phyloP scores from a whole-genome alignment of 2,113 vertebrate species.

The Parotia lawesii region DNA sequence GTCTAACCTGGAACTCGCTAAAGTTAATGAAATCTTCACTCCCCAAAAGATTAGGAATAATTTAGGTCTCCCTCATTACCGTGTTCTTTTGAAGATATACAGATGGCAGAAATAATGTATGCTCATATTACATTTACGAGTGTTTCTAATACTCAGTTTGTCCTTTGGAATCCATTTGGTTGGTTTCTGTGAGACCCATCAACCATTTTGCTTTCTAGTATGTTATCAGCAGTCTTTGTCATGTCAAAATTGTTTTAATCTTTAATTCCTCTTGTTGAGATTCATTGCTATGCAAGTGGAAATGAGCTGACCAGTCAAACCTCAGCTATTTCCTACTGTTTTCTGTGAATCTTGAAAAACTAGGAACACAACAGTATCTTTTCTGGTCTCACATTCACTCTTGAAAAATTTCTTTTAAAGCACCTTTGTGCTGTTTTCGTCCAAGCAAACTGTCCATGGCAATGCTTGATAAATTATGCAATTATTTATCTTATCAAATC shows the following conservation, averaged over 20 bases:
- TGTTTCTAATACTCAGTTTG: neutral
- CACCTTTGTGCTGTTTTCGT: neutral
- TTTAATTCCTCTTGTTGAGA: neutral
- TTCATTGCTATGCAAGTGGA: neutral
- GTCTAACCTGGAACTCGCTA: neutral
- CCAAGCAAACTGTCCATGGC: neutral
- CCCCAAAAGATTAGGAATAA: neutral
- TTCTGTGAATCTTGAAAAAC: neutral
- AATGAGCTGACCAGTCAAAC: neutral
- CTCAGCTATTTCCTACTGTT: neutral
- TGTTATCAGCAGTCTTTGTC: neutral
- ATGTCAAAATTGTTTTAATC: neutral
- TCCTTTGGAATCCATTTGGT: neutral
- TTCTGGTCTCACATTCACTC: neutral
- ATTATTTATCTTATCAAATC: neutral
- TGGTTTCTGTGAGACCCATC: neutral
- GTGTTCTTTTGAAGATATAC: neutral
- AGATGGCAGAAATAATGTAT: neutral
- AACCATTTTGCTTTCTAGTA: neutral
- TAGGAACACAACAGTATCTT: neutral
- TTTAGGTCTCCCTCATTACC: neutral
- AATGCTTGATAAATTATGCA: neutral
- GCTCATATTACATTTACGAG: neutral
- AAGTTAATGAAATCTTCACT: neutral
- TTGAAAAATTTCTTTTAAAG: neutral